A percentile compares a stretch with the other conserved stretches of the same genome.
Evolutionary conservation across 1,140 invertebrate genomes (phyloP).

Genomic region (Vanessa atalanta): DNA sequence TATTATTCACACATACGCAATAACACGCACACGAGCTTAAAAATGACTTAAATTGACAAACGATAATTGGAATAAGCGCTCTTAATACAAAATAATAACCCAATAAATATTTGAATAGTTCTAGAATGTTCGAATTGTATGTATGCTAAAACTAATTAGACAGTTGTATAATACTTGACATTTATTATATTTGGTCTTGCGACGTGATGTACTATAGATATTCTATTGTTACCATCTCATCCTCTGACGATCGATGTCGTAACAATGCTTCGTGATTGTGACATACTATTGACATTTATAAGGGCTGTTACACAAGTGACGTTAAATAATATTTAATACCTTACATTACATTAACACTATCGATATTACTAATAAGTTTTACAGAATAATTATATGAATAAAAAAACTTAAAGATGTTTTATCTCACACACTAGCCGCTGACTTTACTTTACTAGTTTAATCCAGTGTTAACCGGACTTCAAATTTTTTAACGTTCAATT

Average conservation of each 20-base stretch:
- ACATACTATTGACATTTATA: conserved; percentile 11
- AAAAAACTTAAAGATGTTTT: too few species aligned
- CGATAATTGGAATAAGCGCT: too few species aligned
- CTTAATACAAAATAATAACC: background rate
- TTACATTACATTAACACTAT: background rate
- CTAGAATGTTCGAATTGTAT: background rate
- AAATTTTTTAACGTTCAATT: too few species aligned
- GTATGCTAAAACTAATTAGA: background rate
- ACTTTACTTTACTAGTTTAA: too few species aligned
- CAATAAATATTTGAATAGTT: background rate
- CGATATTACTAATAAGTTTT: too few species aligned
- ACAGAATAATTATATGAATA: too few species aligned
- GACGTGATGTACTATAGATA: conserved; percentile 12
- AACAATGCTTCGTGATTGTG: conserved; percentile 19
- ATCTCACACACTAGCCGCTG: too few species aligned
- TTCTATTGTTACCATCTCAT: conserved; percentile 6
- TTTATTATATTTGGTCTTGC: background rate
- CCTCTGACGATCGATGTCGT: conserved; percentile 19
- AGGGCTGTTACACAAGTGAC: background rate
- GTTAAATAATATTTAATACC: conserved; percentile 1
- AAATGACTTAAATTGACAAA: too few species aligned
- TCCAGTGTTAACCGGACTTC: too few species aligned
- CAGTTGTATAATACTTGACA: background rate
- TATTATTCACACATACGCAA: too few species aligned
- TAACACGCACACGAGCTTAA: too few species aligned